These are phyloP conservation scores for Polypterus bichir DNA, from an alignment of 2,113 vertebrate genomes.

Conservation along the genomic window DNA sequence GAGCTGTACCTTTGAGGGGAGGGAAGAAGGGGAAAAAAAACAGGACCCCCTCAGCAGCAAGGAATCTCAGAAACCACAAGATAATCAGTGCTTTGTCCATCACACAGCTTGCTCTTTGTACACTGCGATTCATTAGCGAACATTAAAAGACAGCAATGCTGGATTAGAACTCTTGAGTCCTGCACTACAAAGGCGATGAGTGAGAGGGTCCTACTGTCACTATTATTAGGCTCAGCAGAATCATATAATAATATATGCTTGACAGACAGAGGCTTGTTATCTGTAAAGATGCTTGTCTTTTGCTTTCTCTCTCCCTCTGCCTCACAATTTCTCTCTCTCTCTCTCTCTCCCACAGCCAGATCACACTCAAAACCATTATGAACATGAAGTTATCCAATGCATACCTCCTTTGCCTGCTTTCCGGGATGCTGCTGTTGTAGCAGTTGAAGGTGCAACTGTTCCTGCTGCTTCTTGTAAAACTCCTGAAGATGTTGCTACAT, in stretches of 20 bases:
- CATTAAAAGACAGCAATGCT: slow-evolving; percentile 33
- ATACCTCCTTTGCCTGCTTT: slow-evolving; percentile 96
- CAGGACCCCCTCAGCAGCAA: slow-evolving; percentile 32
- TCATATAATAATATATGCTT: slow-evolving; percentile 22
- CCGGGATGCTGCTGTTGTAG: slow-evolving; percentile 91
- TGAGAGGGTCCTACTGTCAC: slow-evolving; percentile 28
- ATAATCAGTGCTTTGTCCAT: slow-evolving; percentile 45
- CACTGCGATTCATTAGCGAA: slow-evolving; percentile 37
- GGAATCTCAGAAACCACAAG: slow-evolving; percentile 31
- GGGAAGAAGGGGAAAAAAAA: slow-evolving; percentile 9
- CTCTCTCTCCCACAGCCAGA: neutral
- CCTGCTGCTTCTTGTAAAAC: slow-evolving; percentile 99
- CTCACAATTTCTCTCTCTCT: neutral
- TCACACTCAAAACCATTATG: slow-evolving; percentile 4
- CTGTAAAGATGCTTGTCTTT: slow-evolving; percentile 18
- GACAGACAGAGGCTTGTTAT: slow-evolving; percentile 25
- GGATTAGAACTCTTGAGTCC: slow-evolving; percentile 34
- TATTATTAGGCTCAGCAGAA: slow-evolving; percentile 32
- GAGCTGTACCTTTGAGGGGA: slow-evolving; percentile 37
- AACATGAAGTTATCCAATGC: slow-evolving; percentile 12
- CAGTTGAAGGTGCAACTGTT: slow-evolving; percentile 98
- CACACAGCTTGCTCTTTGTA: slow-evolving; percentile 33
- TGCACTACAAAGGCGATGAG: slow-evolving; percentile 25
- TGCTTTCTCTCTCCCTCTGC: slow-evolving; percentile 12
- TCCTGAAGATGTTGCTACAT: slow-evolving; percentile 98